Evolutionary conservation across 2,888 invertebrate genomes (phyloP).

Genomic region (Heteropelma amictum): DNA sequence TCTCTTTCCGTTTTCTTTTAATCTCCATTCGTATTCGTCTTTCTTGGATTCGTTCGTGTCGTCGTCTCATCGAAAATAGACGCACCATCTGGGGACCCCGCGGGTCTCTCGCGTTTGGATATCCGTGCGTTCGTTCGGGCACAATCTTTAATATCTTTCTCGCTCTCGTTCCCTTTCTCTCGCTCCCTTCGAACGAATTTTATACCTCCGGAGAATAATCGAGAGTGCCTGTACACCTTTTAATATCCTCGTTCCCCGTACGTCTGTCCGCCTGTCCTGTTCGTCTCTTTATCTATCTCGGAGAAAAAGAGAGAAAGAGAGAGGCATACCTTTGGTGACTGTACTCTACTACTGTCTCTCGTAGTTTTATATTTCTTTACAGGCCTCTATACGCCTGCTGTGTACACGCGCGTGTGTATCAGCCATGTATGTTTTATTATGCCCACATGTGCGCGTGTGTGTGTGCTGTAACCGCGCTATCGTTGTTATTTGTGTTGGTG

Average conservation of each 20-base stretch:
- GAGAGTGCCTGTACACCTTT: slow-evolving; percentile 29
- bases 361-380: slow-evolving; percentile 33
- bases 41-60: slow-evolving; percentile 6
- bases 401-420: slow-evolving; percentile 5
- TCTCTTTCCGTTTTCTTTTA: not conserved
- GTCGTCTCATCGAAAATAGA: slow-evolving; percentile 60
- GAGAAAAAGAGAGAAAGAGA: slow-evolving; percentile 16
- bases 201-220: slow-evolving; percentile 18
- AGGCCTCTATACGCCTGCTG: not conserved
- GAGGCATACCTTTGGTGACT: slow-evolving; percentile 39
- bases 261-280: slow-evolving; percentile 8
- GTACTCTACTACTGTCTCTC: slow-evolving; percentile 42
- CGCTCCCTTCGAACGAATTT: slow-evolving; percentile 26
- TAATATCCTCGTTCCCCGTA: slow-evolving; percentile 41
- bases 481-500: slow-evolving; percentile 37
- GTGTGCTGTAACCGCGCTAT: slow-evolving; percentile 9
- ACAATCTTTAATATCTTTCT: slow-evolving; percentile 24
- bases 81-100: slow-evolving; percentile 65
- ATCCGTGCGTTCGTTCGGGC: slow-evolving; percentile 33
- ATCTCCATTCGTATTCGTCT: slow-evolving; percentile 11
- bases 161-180: slow-evolving; percentile 30
- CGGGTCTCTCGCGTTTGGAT: slow-evolving; percentile 48
- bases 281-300: slow-evolving; percentile 11
- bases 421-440: slow-evolving; percentile 15
- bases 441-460: not conserved